phyloP scores from a whole-genome alignment of 2,113 vertebrate species.

The Mormyrus lacerda region DNA sequence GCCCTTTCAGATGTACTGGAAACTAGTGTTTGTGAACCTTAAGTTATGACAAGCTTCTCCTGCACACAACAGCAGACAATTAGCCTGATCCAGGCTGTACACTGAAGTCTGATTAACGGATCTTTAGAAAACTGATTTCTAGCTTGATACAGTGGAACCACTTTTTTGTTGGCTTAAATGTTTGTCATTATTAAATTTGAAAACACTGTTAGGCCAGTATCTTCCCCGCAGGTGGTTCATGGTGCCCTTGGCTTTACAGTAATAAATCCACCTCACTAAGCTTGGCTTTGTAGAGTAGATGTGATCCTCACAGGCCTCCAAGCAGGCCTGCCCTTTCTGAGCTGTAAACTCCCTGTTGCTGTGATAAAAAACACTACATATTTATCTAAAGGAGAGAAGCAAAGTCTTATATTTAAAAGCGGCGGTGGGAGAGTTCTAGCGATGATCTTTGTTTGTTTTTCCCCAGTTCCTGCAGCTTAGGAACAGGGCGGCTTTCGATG shows the following conservation, averaged over 20 bases:
- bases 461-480: neutral
- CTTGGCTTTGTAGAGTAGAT: slow-evolving; percentile 37
- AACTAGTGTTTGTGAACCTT: neutral
- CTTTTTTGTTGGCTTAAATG: neutral
- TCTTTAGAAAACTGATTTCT: neutral
- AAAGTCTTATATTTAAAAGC: neutral
- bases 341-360: slow-evolving; percentile 68
- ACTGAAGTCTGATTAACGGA: neutral
- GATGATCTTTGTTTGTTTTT: slow-evolving; percentile 8
- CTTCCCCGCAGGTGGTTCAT: slow-evolving; percentile 48
- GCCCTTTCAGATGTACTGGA: neutral
- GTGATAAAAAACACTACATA: slow-evolving; percentile 61
- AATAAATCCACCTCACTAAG: neutral
- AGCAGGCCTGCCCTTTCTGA: slow-evolving; percentile 77
- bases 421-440: neutral
- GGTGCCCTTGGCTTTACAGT: slow-evolving; percentile 76
- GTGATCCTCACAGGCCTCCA: slow-evolving; percentile 90
- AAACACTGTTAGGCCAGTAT: neutral
- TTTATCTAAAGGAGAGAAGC: slow-evolving; percentile 45
- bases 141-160: neutral
- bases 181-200: neutral
- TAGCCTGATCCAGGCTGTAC: neutral
- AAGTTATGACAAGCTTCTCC: neutral
- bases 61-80: neutral
- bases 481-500: neutral